Evolutionary conservation across 23 tunicate species (phyloP).

Genomic region (Styela plicata): DNA sequence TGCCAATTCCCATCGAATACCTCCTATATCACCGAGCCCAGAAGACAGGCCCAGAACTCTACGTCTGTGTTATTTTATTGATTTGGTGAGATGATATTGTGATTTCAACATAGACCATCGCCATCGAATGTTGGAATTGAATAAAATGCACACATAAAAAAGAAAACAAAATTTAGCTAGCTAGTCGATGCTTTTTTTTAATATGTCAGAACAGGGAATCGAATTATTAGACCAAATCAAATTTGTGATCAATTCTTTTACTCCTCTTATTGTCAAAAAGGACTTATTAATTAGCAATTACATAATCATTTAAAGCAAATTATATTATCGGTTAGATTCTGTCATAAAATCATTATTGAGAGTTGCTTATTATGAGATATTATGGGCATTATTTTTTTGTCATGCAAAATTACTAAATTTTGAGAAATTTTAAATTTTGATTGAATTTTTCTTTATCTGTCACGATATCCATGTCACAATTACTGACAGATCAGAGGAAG

Average conservation of each 20-base stretch:
- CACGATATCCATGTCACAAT: not conserved
- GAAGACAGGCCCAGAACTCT: slow-evolving; percentile 81
- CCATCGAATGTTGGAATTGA: not conserved
- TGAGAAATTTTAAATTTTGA: not conserved
- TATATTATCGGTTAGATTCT: too few species aligned
- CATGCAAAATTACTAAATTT: too few species aligned
- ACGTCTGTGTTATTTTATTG: slow-evolving; percentile 34
- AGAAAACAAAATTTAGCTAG: not conserved
- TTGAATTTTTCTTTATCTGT: not conserved
- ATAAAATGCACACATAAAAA: not conserved
- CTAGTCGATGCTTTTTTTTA: not conserved
- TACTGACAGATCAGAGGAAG: too few species aligned
- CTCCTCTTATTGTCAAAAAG: not conserved
- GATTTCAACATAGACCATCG: not conserved
- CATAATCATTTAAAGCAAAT: too few species aligned
- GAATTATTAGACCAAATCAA: not conserved
- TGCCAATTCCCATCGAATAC: slow-evolving; percentile 93
- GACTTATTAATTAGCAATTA: too few species aligned
- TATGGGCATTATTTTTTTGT: too few species aligned
- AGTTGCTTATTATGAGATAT: too few species aligned
- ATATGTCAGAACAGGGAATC: not conserved
- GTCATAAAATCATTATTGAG: too few species aligned
- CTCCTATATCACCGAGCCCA: slow-evolving; percentile 80
- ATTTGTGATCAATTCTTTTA: not conserved
- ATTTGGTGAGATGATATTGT: not conserved